Evolutionary conservation across 23 tunicate species (phyloP).

Genomic region (Ascidia mentula): DNA sequence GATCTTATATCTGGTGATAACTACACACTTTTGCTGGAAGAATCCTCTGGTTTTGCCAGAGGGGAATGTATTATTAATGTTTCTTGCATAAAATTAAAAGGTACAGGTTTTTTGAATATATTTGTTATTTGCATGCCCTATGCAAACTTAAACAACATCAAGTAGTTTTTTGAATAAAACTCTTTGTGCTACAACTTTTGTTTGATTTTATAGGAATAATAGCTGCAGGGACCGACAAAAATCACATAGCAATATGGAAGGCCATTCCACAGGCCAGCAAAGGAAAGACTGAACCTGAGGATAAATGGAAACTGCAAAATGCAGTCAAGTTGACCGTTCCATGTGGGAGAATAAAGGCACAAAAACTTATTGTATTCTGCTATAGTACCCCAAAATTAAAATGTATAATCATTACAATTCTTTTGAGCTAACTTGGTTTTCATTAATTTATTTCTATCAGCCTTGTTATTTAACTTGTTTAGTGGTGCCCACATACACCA

Average conservation of each 20-base stretch:
- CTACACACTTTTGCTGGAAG: constrained; percentile 49
- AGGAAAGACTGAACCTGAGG: constrained; percentile 47
- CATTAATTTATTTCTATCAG: too few species aligned
- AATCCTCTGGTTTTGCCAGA: constrained; percentile 32
- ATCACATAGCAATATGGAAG: constrained; percentile 71
- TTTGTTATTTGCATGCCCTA: too few species aligned
- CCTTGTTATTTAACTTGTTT: background rate
- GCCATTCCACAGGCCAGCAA: background rate
- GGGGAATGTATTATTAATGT: constrained; percentile 60
- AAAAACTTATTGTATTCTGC: background rate
- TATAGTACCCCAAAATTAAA: too few species aligned
- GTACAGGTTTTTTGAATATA: too few species aligned
- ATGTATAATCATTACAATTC: too few species aligned
- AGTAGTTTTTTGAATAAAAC: background rate
- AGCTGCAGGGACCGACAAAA: constrained; percentile 68
- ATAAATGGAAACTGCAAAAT: constrained; percentile 62
- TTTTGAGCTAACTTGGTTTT: too few species aligned
- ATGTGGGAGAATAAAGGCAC: constrained; percentile 9
- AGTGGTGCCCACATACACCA: constrained; percentile 65
- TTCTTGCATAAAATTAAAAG: constrained; percentile 36
- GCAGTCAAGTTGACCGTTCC: constrained; percentile 27
- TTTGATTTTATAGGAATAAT: constrained; percentile 44
- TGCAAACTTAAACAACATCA: too few species aligned
- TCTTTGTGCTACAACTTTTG: background rate
- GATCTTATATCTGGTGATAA: constrained; percentile 66